Evolutionary conservation across 2,888 invertebrate genomes (phyloP).

Genomic region (Xestia ashworthii): DNA sequence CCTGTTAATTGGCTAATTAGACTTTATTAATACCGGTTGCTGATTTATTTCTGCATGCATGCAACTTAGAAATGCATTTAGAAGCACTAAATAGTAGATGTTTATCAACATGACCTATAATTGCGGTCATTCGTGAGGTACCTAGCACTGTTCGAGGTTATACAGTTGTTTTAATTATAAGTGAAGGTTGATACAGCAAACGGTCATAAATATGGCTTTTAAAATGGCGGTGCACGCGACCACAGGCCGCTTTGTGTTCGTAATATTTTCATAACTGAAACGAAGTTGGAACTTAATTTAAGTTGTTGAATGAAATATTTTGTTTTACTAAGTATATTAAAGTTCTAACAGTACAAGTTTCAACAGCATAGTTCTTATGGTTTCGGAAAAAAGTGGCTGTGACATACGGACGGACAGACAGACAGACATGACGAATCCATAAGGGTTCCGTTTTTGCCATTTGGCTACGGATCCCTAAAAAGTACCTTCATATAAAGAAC

Average conservation of each 20-base stretch:
- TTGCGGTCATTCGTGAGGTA: constrained; percentile 29
- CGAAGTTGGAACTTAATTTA: constrained; percentile 20
- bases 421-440: no score
- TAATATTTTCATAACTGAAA: constrained; percentile 24
- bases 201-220: constrained; percentile 38
- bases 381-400: no score
- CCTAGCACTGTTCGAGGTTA: constrained; percentile 4
- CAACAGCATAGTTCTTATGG: no score
- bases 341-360: no score
- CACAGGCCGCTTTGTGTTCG: constrained; percentile 6
- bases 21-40: constrained; percentile 6
- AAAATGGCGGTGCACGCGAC: constrained; percentile 49
- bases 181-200: constrained; percentile 46
- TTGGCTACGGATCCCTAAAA: no score
- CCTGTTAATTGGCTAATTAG: constrained; percentile 16
- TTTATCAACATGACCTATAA: constrained; percentile 41
- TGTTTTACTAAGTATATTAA: background rate
- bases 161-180: constrained; percentile 32
- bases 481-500: no score
- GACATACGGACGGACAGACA: no score
- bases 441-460: no score
- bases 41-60: constrained; percentile 11
- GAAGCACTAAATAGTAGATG: constrained; percentile 17
- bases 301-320: constrained; percentile 26
- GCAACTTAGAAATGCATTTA: constrained; percentile 36